phyloP scores from a whole-genome alignment of 2,888 invertebrate genomes.

The Calameuta pallipes region DNA sequence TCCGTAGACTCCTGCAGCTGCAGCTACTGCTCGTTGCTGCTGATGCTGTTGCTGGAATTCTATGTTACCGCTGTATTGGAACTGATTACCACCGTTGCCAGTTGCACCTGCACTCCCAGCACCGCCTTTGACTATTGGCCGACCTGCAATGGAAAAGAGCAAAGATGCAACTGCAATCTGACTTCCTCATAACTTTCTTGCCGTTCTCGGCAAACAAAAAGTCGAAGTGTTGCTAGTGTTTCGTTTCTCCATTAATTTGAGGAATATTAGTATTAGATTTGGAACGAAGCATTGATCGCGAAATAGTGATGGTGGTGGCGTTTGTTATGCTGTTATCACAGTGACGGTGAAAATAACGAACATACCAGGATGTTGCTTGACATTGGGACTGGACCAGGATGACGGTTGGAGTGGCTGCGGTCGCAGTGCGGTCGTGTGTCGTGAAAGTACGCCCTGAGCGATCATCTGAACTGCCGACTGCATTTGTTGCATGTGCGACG shows the following conservation, averaged over 20 bases:
- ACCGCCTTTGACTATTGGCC: constrained; percentile 72
- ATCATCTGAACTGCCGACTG: constrained; percentile 56
- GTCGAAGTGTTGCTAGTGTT: no score
- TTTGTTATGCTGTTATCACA: not conserved
- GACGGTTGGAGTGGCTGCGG: constrained; percentile 45
- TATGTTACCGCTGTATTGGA: constrained; percentile 51
- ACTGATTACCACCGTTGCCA: constrained; percentile 44
- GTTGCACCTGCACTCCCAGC: constrained; percentile 48
- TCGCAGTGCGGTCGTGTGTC: constrained; percentile 50
- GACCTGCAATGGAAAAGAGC: constrained; percentile 59
- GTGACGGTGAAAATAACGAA: constrained; percentile 8
- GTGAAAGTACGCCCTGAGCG: constrained; percentile 57
- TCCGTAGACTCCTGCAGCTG: constrained; percentile 46
- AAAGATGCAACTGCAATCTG: not conserved
- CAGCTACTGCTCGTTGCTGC: constrained; percentile 40
- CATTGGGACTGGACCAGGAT: constrained; percentile 54
- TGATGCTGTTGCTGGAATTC: constrained; percentile 55
- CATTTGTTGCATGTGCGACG: constrained; percentile 56
- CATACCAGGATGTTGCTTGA: constrained; percentile 62
- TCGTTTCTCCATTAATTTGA: no score
- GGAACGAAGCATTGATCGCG: no score
- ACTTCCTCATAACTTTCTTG: not conserved
- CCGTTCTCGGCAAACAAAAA: no score
- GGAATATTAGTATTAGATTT: no score
- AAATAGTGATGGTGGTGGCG: no score